Percentiles rank a stretch among this genome's conserved stretches.
Evolutionary conservation across 2,797 vertebrate species (phyloP).

Genomic region (Myotis myotis): DNA sequence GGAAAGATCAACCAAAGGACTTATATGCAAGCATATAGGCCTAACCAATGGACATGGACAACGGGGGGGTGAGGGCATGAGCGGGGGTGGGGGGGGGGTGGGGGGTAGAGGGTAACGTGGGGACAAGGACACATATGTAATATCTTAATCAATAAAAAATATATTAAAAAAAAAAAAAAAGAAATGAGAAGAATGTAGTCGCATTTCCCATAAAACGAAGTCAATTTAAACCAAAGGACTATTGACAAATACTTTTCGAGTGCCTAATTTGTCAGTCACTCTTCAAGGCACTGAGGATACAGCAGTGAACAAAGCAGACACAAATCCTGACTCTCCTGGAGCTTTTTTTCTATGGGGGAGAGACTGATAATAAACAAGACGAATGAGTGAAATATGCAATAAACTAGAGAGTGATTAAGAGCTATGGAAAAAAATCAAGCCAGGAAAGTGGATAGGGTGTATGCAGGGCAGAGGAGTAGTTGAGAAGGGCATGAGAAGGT

Average conservation of each 20-base stretch:
- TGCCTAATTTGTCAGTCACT: constrained; percentile 34
- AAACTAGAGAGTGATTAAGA: constrained; percentile 5
- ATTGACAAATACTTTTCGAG: neutral
- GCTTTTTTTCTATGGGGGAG: constrained; percentile 38
- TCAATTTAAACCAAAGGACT: constrained; percentile 37
- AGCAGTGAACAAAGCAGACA: constrained; percentile 30
- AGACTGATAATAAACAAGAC: constrained; percentile 59
- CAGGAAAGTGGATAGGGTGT: neutral
- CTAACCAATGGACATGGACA: too few species aligned
- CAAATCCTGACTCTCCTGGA: constrained; percentile 3
- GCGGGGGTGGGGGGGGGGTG: too few species aligned
- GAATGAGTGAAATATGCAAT: constrained; percentile 10
- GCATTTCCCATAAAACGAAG: constrained; percentile 15
- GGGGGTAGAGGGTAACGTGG: too few species aligned
- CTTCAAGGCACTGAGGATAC: constrained; percentile 32
- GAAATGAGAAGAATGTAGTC: neutral
- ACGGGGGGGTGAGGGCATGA: too few species aligned
- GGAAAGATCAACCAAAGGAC: too few species aligned
- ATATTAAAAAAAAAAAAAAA: too few species aligned
- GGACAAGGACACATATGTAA: too few species aligned
- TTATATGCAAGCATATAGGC: too few species aligned
- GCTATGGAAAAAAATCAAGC: neutral
- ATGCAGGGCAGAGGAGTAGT: neutral
- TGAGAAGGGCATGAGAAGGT: constrained; percentile 6
- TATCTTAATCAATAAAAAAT: too few species aligned